Percentiles rank a stretch among this genome's conserved stretches.
Conservation (phyloP, 2,888 invertebrate species). For the Aphelenchoides bicaudatus region DNA sequence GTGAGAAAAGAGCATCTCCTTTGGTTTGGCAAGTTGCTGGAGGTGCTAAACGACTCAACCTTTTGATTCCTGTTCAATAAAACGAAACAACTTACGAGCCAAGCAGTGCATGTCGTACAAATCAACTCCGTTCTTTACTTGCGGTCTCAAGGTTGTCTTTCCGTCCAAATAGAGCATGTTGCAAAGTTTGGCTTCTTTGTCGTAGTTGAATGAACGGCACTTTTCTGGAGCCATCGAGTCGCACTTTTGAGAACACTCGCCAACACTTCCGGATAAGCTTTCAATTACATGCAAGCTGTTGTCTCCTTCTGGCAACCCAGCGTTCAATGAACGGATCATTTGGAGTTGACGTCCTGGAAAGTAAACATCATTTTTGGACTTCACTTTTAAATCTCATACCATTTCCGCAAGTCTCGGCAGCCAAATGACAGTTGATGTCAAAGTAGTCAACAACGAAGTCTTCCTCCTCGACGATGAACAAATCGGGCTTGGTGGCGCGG, state of each 20-base stretch:
- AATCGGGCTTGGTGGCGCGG: slow-evolving; percentile 54
- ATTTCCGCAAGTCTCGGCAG: slow-evolving; percentile 51
- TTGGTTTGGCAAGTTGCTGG: slow-evolving; percentile 28
- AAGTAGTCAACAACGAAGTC: slow-evolving; percentile 59
- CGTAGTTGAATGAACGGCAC: slow-evolving; percentile 60
- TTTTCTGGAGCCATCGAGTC: slow-evolving; percentile 30
- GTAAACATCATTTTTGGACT: no score
- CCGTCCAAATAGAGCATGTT: slow-evolving; percentile 58
- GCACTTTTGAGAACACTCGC: slow-evolving; percentile 43
- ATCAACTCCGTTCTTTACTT: slow-evolving; percentile 52
- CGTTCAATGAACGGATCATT: slow-evolving; percentile 54
- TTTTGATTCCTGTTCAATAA: no score
- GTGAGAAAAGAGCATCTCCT: slow-evolving; percentile 54
- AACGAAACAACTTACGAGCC: slow-evolving; percentile 38
- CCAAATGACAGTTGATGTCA: slow-evolving; percentile 57
- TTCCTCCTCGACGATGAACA: slow-evolving; percentile 59
- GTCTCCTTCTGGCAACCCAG: slow-evolving; percentile 58
- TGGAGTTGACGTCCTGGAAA: no score
- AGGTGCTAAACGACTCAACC: not conserved
- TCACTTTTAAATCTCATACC: no score
- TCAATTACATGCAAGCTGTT: slow-evolving; percentile 55
- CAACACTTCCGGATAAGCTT: slow-evolving; percentile 39
- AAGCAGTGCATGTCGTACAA: slow-evolving; percentile 59
- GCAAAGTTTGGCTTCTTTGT: slow-evolving; percentile 50
- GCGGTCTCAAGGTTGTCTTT: slow-evolving; percentile 51